Conservation (phyloP, 2,888 invertebrate genomes). For the Eumerus sabulonum region DNA sequence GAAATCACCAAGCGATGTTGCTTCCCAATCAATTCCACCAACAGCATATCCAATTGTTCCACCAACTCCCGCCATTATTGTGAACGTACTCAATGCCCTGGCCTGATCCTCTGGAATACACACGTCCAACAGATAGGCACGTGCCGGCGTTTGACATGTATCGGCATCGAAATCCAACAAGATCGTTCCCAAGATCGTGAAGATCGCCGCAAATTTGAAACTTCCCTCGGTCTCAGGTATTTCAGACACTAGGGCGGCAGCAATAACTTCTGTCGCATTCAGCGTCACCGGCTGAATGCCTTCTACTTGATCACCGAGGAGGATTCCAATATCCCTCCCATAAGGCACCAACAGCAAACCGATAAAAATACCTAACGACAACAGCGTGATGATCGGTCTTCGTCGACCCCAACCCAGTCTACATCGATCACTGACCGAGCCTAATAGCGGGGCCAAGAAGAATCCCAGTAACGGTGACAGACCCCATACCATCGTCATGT, state of each 20-base stretch:
- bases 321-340: conserved; percentile 80
- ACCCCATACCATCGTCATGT: conserved; percentile 81
- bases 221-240: conserved; percentile 66
- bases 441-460: conserved; percentile 79
- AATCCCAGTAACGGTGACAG: conserved; percentile 78
- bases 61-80: conserved; percentile 83
- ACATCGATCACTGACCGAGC: conserved; percentile 83
- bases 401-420: conserved; percentile 80
- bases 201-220: conserved; percentile 78
- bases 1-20: conserved; percentile 78
- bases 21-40: conserved; percentile 82
- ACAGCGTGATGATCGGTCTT: conserved; percentile 82
- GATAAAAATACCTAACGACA: conserved; percentile 81
- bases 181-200: conserved; percentile 83
- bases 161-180: conserved; percentile 84
- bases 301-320: conserved; percentile 79
- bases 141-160: conserved; percentile 83
- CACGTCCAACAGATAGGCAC: conserved; percentile 83
- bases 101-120: conserved; percentile 83
- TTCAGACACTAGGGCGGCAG: conserved; percentile 69
- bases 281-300: conserved; percentile 47
- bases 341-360: conserved; percentile 83
- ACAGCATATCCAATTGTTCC: conserved; percentile 82
- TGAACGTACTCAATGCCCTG: conserved; percentile 82
- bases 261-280: conserved; percentile 70